These are phyloP conservation scores for Neocloeon triangulifer DNA, from an alignment of 1,140 invertebrate species.

Conservation along the genomic window DNA sequence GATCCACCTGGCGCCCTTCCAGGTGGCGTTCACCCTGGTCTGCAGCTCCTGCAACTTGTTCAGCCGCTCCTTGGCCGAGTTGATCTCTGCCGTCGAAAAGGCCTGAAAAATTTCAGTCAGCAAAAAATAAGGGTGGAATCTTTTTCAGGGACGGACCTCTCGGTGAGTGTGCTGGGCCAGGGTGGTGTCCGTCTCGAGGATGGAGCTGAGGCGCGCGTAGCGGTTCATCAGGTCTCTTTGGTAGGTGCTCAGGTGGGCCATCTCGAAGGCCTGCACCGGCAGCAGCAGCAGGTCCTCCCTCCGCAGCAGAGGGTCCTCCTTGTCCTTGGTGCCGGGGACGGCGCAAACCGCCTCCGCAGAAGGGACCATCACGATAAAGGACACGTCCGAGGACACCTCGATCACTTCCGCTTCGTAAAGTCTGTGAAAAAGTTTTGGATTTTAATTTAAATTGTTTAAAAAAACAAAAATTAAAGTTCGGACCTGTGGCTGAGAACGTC, in stretches of 20 bases:
- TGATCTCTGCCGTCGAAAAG: slow-evolving; percentile 71
- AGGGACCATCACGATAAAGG: slow-evolving; percentile 73
- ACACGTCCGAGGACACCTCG: slow-evolving; percentile 67
- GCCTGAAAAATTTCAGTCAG: slow-evolving; percentile 25
- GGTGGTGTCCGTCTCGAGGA: slow-evolving; percentile 76
- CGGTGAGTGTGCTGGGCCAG: slow-evolving; percentile 76
- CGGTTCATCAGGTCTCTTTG: slow-evolving; percentile 66
- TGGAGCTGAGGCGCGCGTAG: slow-evolving; percentile 75
- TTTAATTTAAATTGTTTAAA: too few species aligned
- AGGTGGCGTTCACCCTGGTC: slow-evolving; percentile 54
- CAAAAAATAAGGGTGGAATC: slow-evolving; percentile 1
- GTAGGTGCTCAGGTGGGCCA: slow-evolving; percentile 81
- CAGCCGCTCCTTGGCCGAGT: slow-evolving; percentile 61
- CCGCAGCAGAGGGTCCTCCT: slow-evolving; percentile 57
- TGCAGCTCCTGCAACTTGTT: slow-evolving; percentile 61
- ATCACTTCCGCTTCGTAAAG: slow-evolving; percentile 82
- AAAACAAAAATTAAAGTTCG: too few species aligned
- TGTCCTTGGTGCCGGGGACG: slow-evolving; percentile 57
- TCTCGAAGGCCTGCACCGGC: slow-evolving; percentile 78
- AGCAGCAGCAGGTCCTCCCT: slow-evolving; percentile 58
- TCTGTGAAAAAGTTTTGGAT: too few species aligned
- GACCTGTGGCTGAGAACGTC: slow-evolving; percentile 37
- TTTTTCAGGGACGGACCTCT: slow-evolving; percentile 27
- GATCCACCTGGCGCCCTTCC: slow-evolving; percentile 85
- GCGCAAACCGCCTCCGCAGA: slow-evolving; percentile 74